Base-by-base conservation (phyloP, 2,113 vertebrate species). In the Myrmophylax atrothorax region DNA sequence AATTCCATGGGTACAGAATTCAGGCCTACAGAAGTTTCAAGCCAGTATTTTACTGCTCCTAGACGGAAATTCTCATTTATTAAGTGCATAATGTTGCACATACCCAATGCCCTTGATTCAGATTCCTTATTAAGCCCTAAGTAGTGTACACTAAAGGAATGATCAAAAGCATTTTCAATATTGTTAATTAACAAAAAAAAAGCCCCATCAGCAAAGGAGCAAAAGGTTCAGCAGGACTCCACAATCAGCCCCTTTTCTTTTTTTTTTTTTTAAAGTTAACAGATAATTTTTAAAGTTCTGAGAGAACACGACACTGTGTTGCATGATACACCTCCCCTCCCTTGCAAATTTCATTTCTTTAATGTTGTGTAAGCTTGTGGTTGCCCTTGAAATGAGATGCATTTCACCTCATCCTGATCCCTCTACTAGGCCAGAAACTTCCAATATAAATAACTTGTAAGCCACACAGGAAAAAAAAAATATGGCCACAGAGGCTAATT, bases 231-330 rank as follows among this genome's bases (percentile, higher is more conserved):
- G 56, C n/a, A 64, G 14, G 25, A 81, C 24, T 60, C 15, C 9
- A 64, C 13, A 37, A 52, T 4, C 7, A 22, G 17, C 5, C 3
- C 47, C 47, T 49, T 49, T 49, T 49, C 20, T 49, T 49, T 8
- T 63, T 23, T 29, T 33, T 29, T 15, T 46, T 37, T 37, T 46
- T 24, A 6, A 29, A 66, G 8, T 16, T 40, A 63, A 59, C 6
- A 63, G 18, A 10, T 44, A 22, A 29, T 40, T 46, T 59, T 24
- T 42, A 9, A 55, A 46, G 3, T 14, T 33, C 18, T 2, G 1
- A 19, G 7, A 7, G 5, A 68, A 40, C n/a, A 52, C 0, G 0
- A 38, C 12, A 22, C 10, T 37, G 8, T 28, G 20, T 37, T 67
- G 7, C 6, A 40, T 2, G 26, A 17, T 6, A 25, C 14, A 33